Evolutionary conservation across 2,888 invertebrate genomes (phyloP).

Genomic region (Drosophila falleni): DNA sequence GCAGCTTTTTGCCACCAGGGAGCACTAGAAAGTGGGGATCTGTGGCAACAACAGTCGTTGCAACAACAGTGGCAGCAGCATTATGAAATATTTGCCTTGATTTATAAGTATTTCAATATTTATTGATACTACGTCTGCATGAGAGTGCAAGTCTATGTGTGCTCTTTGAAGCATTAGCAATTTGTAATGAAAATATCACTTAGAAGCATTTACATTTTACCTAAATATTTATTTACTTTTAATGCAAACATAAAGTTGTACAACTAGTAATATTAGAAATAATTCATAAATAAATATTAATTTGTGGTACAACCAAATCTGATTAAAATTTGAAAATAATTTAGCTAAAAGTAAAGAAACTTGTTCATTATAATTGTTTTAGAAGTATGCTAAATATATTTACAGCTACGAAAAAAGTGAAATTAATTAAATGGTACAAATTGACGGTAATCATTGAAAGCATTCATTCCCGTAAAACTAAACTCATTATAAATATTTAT

Average conservation of each 20-base stretch:
- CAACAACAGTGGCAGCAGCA: conserved; percentile 15
- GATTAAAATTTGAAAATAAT: background rate
- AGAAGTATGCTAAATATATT: too few relatives aligned
- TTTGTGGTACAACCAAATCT: background rate
- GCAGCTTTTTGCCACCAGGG: conserved; percentile 40
- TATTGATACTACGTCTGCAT: conserved; percentile 40
- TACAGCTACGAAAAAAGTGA: background rate
- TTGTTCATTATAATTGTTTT: background rate
- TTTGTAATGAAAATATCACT: conserved; percentile 1
- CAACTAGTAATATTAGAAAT: background rate
- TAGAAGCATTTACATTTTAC: background rate
- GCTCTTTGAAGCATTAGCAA: conserved; percentile 21
- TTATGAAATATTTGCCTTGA: conserved; percentile 62
- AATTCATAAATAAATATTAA: background rate
- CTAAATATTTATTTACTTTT: background rate
- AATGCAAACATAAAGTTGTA: background rate
- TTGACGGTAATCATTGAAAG: background rate
- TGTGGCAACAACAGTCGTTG: conserved; percentile 14
- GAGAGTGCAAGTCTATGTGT: conserved; percentile 4
- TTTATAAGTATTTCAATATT: conserved; percentile 70
- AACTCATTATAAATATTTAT: background rate
- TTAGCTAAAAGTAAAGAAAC: background rate
- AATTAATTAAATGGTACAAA: background rate
- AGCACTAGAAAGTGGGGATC: conserved; percentile 40
- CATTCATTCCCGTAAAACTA: background rate